Evolutionary conservation across 2,113 vertebrate genomes (phyloP).

Genomic region (Megaceryle maxima): DNA sequence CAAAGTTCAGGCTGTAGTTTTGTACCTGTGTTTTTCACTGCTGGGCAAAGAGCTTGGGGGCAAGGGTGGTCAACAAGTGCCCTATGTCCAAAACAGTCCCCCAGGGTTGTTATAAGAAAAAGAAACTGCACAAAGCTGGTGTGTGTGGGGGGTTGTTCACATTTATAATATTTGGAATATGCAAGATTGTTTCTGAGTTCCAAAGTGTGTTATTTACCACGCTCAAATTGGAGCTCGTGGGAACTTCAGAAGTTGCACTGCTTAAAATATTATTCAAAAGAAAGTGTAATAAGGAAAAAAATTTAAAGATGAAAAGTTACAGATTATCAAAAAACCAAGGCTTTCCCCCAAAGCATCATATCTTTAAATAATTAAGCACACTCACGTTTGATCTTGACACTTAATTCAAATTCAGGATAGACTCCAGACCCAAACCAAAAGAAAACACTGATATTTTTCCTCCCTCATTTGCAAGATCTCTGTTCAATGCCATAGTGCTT

Average conservation of each 20-base stretch:
- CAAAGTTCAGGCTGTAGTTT: not conserved
- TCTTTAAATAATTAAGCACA: slow-evolving; percentile 55
- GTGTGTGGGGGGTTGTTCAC: not conserved
- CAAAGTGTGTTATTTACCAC: not conserved
- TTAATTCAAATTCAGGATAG: slow-evolving; percentile 40
- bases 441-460: not conserved
- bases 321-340: slow-evolving; percentile 26
- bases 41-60: not conserved
- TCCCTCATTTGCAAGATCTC: not conserved
- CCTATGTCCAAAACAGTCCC: not conserved
- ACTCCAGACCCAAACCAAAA: not conserved
- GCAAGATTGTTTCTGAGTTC: not conserved
- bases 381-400: slow-evolving; percentile 40
- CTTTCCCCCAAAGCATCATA: slow-evolving; percentile 11
- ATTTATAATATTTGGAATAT: not conserved
- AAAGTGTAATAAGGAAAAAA: not conserved
- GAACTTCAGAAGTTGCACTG: not conserved
- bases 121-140: not conserved
- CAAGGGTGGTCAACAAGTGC: not conserved
- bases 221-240: not conserved
- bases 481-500: slow-evolving; percentile 12
- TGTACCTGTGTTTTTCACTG: not conserved
- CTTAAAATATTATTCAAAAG: slow-evolving; percentile 3
- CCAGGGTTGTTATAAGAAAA: not conserved
- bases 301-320: slow-evolving; percentile 7